Conservation (phyloP, 2,888 invertebrate genomes). For the Ditylenchus weischeri region DNA sequence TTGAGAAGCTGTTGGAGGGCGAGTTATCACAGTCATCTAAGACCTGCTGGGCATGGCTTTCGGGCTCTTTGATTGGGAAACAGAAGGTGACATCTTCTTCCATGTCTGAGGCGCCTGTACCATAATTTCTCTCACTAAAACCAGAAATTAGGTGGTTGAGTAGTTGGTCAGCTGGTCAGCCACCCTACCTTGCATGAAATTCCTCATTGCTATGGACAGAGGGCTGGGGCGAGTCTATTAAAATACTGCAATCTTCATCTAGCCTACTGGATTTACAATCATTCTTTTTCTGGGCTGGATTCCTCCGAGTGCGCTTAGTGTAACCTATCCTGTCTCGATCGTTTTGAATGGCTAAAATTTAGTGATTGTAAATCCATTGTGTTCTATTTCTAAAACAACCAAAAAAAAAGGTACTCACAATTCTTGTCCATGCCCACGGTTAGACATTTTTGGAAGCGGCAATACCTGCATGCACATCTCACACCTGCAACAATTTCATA, state of each 20-base stretch:
- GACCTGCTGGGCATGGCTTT: not conserved
- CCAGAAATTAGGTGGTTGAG: too few species aligned
- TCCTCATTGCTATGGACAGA: too few species aligned
- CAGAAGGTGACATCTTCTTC: too few species aligned
- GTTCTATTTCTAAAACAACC: not conserved
- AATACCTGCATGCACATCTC: conserved; percentile 54
- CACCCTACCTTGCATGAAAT: too few species aligned
- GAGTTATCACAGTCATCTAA: not conserved
- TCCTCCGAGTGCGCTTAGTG: conserved; percentile 52
- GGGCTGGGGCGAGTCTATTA: too few species aligned
- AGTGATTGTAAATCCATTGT: too few species aligned
- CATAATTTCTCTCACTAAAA: too few species aligned
- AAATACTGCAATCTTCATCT: too few species aligned
- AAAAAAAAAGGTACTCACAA: conserved; percentile 32
- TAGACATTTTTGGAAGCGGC: conserved; percentile 49
- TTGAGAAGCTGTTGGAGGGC: too few species aligned
- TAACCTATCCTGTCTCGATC: conserved; percentile 57
- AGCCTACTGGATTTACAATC: too few species aligned
- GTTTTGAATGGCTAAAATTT: conserved; percentile 52
- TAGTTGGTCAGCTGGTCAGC: too few species aligned
- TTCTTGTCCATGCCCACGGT: conserved; percentile 53
- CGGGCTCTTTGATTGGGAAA: not conserved
- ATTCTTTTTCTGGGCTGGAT: conserved; percentile 16
- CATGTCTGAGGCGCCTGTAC: too few species aligned
- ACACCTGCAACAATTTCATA: conserved; percentile 38